phyloP scores from a whole-genome alignment of 2,113 vertebrate genomes.

The Morone chrysops region DNA sequence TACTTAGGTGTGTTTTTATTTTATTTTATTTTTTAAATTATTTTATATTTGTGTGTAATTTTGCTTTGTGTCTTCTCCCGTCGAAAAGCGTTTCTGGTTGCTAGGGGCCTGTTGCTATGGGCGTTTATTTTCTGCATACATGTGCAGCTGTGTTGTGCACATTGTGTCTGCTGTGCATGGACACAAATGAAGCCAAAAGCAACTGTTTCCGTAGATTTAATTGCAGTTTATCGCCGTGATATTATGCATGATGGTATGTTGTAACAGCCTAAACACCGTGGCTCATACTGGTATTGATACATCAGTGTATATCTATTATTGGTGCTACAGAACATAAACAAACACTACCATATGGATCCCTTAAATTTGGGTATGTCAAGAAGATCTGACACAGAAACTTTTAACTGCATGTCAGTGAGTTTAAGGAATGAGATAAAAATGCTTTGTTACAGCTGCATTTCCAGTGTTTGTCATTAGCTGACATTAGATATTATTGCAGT shows the following conservation, averaged over 20 bases:
- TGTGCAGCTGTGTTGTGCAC: slow-evolving; percentile 3
- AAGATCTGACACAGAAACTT: background rate
- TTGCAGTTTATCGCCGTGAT: background rate
- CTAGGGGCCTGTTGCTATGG: slow-evolving; percentile 75
- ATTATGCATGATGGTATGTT: background rate
- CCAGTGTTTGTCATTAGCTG: no score
- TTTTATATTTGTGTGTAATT: background rate
- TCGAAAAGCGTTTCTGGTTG: slow-evolving; percentile 71
- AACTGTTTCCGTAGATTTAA: background rate
- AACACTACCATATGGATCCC: no score
- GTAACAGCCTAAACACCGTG: background rate
- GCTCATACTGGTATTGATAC: background rate
- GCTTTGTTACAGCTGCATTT: no score
- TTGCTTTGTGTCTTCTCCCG: background rate
- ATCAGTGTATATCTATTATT: no score
- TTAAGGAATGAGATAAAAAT: no score
- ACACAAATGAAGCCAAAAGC: no score
- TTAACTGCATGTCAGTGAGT: no score
- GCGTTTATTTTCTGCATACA: slow-evolving; percentile 47
- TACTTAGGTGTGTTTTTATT: background rate
- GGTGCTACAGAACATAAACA: no score
- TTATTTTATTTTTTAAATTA: background rate
- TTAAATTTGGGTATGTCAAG: background rate
- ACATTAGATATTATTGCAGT: no score
- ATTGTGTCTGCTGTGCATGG: background rate